Evolutionary conservation across 2,113 vertebrate species (phyloP), one percentile per base, ranked within the genome.

Genomic region (Callithrix jacchus): DNA sequence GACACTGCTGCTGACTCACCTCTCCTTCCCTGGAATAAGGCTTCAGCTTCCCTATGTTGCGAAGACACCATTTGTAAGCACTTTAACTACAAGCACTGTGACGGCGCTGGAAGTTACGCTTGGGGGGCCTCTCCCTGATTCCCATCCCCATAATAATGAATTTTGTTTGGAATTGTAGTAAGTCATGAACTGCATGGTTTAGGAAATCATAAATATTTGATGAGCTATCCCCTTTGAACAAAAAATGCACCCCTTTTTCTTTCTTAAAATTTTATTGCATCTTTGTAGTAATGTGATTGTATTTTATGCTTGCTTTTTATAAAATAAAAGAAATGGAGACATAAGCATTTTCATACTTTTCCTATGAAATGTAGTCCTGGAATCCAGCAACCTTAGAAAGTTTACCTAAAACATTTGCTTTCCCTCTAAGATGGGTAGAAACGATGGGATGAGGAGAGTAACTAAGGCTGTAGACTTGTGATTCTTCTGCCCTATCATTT

Each of bases 231-330:
- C 95, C 95, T 64, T 70, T 84, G 76, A 97, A 96, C 79, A 95
- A 49, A 95, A 97, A 92, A 66, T 47, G 0, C 93, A 76, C 18
- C 64, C 52, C 89, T 61, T 42, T 66, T 89, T 94, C 81, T 93
- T 74, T 68, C 95, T 94, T 76, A 8, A 2, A 89, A 91, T 81
- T 96, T 71, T 97, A 87, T 93, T 96, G 93, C 96, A 97, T 98
- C 95, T 98, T 97, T 97, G 95, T 98, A 97, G 97, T 93, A 93
- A 85, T 97, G 95, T 98, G 96, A 97, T 97, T 98, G 98, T 98
- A 98, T 97, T 94, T 96, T 96, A 98, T 98, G 98, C 98, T 95
- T 98, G 98, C 97, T 97, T 98, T 98, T 97, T 97, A 83, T 95
- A 90, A 95, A 93, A 95, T 86, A 95, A 97, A 97, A 93, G 95